Evolutionary conservation across 2,797 vertebrate species (phyloP), one percentile per base, ranked within the genome.

Genomic region (Lacerta bilineata): DNA sequence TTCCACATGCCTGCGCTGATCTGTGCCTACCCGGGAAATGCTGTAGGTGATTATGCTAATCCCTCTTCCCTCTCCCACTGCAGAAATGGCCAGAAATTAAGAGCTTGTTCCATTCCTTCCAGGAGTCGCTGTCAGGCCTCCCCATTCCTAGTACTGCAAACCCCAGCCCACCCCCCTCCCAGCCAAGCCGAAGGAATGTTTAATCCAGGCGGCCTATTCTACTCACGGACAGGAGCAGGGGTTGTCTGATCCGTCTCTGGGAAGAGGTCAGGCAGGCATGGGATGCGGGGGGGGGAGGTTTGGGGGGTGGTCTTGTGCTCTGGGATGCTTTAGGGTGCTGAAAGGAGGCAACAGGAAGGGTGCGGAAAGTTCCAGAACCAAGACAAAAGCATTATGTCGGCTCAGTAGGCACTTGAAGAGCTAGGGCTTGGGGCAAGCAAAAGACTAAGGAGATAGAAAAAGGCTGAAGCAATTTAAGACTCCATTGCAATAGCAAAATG

Each of bases 141-240:
- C n/a, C 69, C 43, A 18, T 84, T 97, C 96, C 96, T 94, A 93
- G 95, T 95, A 92, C 91, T 64, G 92, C 91, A 87, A 80, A 87
- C 90, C 86, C 93, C 90, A 88, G 89, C 89, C 91, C 93, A 59
- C 80, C 85, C 90, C 94, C 90, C 92, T 92, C 83, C 88, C 75
- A 8, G 74, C 81, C 41, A 66, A 61, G 83, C 71, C 39, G 43
- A 77, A 89, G 84, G 88, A 86, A 89, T 89, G 88, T 41, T 89
- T 89, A 89, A 89, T 89, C 84, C 78, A 10, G 61, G 83, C 78
- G 75, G 84, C 78, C 78, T 81, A 89, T 89, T 89, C 88, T 36
- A 75, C 78, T 89, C 84, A 89, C 79, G 84, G 84, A 89, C 69
- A 68, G 61, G 83, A 85, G 88, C 69, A 76, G 27, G 71, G 61